Evolutionary conservation across 2,888 invertebrate genomes (phyloP).

Genomic region (Adelognathus sp.): DNA sequence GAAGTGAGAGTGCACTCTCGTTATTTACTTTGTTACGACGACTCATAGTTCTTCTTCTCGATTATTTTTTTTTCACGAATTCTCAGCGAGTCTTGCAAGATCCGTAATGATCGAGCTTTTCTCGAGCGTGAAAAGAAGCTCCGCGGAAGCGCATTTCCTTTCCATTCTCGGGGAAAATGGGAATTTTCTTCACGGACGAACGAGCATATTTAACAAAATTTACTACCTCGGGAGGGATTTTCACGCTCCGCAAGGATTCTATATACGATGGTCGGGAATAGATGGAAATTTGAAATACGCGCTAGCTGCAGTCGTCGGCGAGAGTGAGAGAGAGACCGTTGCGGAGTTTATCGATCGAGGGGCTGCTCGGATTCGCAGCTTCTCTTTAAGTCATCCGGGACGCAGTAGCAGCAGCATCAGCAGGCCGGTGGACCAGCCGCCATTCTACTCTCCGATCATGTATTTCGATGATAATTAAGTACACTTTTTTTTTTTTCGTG

Average conservation of each 20-base stretch:
- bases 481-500: neutral
- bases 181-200: neutral
- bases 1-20: conserved; percentile 33
- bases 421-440: conserved; percentile 65
- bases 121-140: no score
- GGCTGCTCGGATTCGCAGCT: conserved; percentile 77
- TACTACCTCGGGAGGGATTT: neutral
- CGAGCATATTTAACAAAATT: conserved; percentile 29
- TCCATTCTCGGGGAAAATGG: neutral
- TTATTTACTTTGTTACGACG: conserved; percentile 33
- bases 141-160: no score
- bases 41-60: neutral
- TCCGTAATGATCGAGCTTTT: conserved; percentile 46
- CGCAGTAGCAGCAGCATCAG: conserved; percentile 62
- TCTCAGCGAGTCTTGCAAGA: conserved; percentile 15
- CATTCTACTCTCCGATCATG: conserved; percentile 15
- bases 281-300: neutral
- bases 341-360: conserved; percentile 76
- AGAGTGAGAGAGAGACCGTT: conserved; percentile 46
- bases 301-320: neutral
- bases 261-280: neutral
- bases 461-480: no score
- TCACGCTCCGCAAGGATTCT: neutral
- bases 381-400: conserved; percentile 79
- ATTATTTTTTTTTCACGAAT: neutral